A percentile compares a stretch with the other conserved stretches of the same genome.
Evolutionary conservation across 2,113 vertebrate genomes (phyloP).

Genomic region (Clarias batrachus): DNA sequence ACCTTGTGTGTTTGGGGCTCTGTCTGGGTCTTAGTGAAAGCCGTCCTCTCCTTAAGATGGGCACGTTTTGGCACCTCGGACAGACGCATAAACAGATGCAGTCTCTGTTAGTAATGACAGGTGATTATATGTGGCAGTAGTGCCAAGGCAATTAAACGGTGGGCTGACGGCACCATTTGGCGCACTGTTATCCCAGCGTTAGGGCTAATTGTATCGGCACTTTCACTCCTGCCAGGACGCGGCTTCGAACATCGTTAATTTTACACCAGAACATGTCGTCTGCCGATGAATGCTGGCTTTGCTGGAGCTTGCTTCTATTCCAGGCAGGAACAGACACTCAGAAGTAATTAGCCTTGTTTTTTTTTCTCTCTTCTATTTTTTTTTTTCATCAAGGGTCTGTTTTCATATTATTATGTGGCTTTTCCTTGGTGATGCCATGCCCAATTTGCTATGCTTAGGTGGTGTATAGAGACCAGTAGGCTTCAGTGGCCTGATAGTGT

Average conservation of each 20-base stretch:
- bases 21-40: conserved; percentile 62
- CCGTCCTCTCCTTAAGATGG: conserved; percentile 63
- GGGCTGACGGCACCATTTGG: conserved; percentile 89
- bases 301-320: conserved; percentile 42
- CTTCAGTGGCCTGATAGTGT: conserved; percentile 5
- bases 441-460: conserved; percentile 16
- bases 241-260: conserved; percentile 70
- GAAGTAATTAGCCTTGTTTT: conserved; percentile 33
- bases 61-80: conserved; percentile 75
- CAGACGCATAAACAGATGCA: conserved; percentile 91
- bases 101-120: conserved; percentile 85
- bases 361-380: conserved; percentile 6
- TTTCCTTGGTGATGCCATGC: neutral
- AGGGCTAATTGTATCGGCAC: conserved; percentile 74
- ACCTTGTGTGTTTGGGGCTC: conserved; percentile 67
- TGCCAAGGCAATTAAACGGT: conserved; percentile 89
- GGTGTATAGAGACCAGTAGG: conserved; percentile 8
- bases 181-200: conserved; percentile 76
- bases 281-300: conserved; percentile 59
- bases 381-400: conserved; percentile 1
- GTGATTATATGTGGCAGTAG: conserved; percentile 86
- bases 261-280: conserved; percentile 60
- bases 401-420: neutral
- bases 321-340: conserved; percentile 33
- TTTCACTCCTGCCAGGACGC: conserved; percentile 72